Evolutionary conservation across 2,888 invertebrate genomes (phyloP).

Genomic region (Cylloceria caligata): DNA sequence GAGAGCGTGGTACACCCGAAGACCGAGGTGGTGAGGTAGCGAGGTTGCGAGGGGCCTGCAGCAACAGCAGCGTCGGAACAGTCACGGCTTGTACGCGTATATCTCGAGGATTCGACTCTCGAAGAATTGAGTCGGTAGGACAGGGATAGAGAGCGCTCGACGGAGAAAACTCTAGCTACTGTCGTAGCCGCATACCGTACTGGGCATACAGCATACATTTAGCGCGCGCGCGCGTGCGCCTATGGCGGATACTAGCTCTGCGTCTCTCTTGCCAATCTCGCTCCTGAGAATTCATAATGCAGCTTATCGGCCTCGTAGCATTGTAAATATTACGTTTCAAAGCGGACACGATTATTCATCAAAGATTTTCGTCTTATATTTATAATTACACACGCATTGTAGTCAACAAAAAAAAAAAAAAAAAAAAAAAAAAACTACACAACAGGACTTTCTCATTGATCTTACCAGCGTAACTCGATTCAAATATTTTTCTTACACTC

Average conservation of each 20-base stretch:
- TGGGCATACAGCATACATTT: not conserved
- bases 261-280: slow-evolving; percentile 71
- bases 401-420: not conserved
- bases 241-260: slow-evolving; percentile 62
- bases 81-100: slow-evolving; percentile 42
- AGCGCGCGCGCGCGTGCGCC: not conserved
- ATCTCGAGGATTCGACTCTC: slow-evolving; percentile 61
- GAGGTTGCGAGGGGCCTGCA: slow-evolving; percentile 4
- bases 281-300: slow-evolving; percentile 5
- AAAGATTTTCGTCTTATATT: not conserved
- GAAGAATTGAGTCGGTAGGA: slow-evolving; percentile 66
- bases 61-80: slow-evolving; percentile 31
- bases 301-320: not conserved
- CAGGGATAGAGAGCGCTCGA: slow-evolving; percentile 56
- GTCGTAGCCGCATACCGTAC: slow-evolving; percentile 24
- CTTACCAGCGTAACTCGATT: not conserved
- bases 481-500: not conserved
- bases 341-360: not conserved
- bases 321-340: not conserved
- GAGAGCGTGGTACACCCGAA: slow-evolving; percentile 52
- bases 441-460: not conserved
- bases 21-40: slow-evolving; percentile 33
- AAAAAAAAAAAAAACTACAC: not conserved
- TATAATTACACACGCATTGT: too few relatives aligned
- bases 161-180: slow-evolving; percentile 41